Evolutionary conservation across 2,888 invertebrate genomes (phyloP), one percentile per base, ranked within the genome.

Genomic region (Meghimatium bilineatum): DNA sequence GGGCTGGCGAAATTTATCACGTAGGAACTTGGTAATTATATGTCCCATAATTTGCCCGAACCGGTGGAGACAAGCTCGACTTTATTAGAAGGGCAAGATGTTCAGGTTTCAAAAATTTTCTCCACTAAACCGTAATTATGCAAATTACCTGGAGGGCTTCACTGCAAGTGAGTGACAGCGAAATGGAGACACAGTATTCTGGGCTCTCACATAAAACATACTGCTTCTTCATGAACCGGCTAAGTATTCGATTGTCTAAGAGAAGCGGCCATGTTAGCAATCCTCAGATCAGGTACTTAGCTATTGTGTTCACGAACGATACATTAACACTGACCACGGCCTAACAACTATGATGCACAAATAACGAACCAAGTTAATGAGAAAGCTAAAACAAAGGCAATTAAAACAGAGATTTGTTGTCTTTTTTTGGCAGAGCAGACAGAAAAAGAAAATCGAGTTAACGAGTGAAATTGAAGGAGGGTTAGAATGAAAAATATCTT

Each of bases 1-100:
- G 78, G 52, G 81, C 60, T 36, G 52, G 38, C 69, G 66, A 78
- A 78, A 85, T 85, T 85, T 82, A 85, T 85, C 85, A 81, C 81
- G 74, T 78, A 80, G 81, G 85, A 77, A 69, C 77, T 69, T 49
- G 76, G 85, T 85, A 85, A 85, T 85, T 85, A 85, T 82, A 80
- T 76, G 80, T 76, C 80, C 71, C 80, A 82, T 80, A 83, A 85
- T 83, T 85, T 82, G 75, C 75, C 79, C 69, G 26, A 71, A 78
- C 79, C 79, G 79, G 32, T 44, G 56, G 44, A 71, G 32, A 36
- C 56, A 78, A 34, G 32, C 74, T 72, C 80, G 80, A 74, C 83
- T 85, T 85, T 85, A 83, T 85, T 85, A 83, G 66, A 76, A 83
- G 77, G 75, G 17, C 44, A 52, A 75, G 82, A 72, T 67, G 82